Evolutionary conservation across 2,797 vertebrate species (phyloP).

Genomic region (Naso thynnoides): DNA sequence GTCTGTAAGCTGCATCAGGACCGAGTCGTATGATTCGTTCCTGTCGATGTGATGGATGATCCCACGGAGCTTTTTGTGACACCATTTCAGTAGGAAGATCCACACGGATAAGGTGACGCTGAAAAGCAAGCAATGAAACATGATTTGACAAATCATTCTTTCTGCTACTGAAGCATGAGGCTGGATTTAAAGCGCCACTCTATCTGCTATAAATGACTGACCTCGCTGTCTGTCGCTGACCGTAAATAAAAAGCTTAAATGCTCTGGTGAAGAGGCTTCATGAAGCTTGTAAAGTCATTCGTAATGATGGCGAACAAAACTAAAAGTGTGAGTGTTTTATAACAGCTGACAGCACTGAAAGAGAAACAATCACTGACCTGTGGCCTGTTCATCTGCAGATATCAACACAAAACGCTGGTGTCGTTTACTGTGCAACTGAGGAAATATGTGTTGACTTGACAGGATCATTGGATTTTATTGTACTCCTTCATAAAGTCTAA

Average conservation of each 20-base stretch:
- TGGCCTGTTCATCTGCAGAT: slow-evolving; percentile 52
- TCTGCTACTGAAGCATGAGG: slow-evolving; percentile 32
- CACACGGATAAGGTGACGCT: slow-evolving; percentile 92
- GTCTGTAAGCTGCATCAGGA: slow-evolving; percentile 89
- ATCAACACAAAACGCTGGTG: slow-evolving; percentile 27
- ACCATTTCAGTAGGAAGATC: slow-evolving; percentile 91
- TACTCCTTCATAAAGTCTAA: slow-evolving; percentile 5
- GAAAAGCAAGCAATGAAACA: slow-evolving; percentile 46
- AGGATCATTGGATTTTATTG: not conserved
- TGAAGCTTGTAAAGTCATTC: slow-evolving; percentile 62
- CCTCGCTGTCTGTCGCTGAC: slow-evolving; percentile 50
- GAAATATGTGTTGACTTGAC: not conserved
- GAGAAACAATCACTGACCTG: slow-evolving; percentile 54
- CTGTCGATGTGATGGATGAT: slow-evolving; percentile 90
- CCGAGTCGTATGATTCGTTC: slow-evolving; percentile 83
- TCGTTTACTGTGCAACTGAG: not conserved
- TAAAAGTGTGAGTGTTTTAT: slow-evolving; percentile 50
- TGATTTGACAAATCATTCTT: slow-evolving; percentile 56
- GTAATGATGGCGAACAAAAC: slow-evolving; percentile 63
- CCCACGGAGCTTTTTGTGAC: slow-evolving; percentile 85
- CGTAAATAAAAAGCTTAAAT: slow-evolving; percentile 68
- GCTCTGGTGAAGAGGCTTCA: slow-evolving; percentile 63
- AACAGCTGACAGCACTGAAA: slow-evolving; percentile 45
- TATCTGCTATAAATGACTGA: slow-evolving; percentile 59
- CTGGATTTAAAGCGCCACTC: slow-evolving; percentile 43